Conservation (phyloP, 2,888 invertebrate species). For the Carabus problematicus region DNA sequence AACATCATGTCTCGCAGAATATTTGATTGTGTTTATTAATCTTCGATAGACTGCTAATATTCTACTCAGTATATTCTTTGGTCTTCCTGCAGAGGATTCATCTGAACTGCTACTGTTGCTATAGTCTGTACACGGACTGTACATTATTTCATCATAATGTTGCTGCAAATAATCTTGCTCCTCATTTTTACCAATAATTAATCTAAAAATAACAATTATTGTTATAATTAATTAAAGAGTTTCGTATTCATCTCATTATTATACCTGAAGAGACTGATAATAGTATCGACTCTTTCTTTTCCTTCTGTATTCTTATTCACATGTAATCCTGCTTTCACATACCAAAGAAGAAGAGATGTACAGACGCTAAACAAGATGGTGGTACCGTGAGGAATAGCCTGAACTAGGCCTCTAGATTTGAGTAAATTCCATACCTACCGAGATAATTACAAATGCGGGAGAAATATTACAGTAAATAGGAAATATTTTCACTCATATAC, state of each 20-base stretch:
- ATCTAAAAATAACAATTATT: slow-evolving; percentile 53
- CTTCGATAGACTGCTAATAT: slow-evolving; percentile 58
- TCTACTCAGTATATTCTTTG: slow-evolving; percentile 50
- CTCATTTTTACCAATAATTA: slow-evolving; percentile 70
- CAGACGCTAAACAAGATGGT: slow-evolving; percentile 66
- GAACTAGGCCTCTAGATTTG: slow-evolving; percentile 64
- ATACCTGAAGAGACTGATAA: neutral
- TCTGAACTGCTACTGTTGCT: slow-evolving; percentile 15
- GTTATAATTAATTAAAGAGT: no score
- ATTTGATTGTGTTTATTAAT: slow-evolving; percentile 61
- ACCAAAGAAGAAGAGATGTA: slow-evolving; percentile 63
- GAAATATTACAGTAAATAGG: neutral
- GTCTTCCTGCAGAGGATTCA: slow-evolving; percentile 34
- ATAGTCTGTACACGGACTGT: slow-evolving; percentile 44
- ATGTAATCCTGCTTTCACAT: slow-evolving; percentile 60
- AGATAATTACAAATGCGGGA: neutral
- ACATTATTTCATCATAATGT: slow-evolving; percentile 51
- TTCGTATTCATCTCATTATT: neutral
- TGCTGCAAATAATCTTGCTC: slow-evolving; percentile 57
- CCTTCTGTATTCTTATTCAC: slow-evolving; percentile 50
- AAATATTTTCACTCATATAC: no score
- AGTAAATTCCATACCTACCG: slow-evolving; percentile 66
- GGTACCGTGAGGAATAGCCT: slow-evolving; percentile 65
- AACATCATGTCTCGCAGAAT: slow-evolving; percentile 59
- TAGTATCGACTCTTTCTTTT: neutral